These are phyloP conservation scores for Clepsis dumicolana DNA, from an alignment of 2,888 invertebrate species.

Conservation along the genomic window DNA sequence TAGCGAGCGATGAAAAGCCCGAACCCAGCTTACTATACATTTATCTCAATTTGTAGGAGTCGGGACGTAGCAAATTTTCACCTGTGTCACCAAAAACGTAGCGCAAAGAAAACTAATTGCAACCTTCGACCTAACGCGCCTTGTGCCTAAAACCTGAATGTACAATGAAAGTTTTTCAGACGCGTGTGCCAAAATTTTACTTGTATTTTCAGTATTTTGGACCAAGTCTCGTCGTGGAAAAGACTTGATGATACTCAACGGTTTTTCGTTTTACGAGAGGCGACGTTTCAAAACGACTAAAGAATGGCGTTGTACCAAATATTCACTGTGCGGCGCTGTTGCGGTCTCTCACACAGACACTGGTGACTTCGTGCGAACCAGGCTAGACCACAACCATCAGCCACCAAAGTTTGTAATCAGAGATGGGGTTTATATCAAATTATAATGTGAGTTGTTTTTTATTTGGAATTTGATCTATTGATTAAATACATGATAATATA, in stretches of 20 bases:
- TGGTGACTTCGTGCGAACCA: not conserved
- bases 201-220: conserved; percentile 2
- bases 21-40: too few species aligned
- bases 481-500: not conserved
- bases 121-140: too few species aligned
- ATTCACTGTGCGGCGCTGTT: not conserved
- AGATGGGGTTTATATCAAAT: conserved; percentile 49
- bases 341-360: not conserved
- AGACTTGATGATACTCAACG: not conserved
- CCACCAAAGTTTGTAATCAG: conserved; percentile 47
- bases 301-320: conserved; percentile 7
- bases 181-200: too few species aligned
- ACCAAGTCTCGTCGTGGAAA: not conserved
- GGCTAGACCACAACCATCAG: conserved; percentile 40
- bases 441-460: conserved; percentile 37
- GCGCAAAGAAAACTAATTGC: too few species aligned
- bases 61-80: too few species aligned
- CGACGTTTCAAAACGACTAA: not conserved
- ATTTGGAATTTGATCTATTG: not conserved
- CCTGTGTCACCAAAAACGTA: too few species aligned
- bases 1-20: too few species aligned
- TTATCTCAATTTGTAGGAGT: too few species aligned
- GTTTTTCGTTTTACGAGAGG: not conserved
- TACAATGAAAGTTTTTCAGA: too few species aligned
- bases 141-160: too few species aligned